phyloP scores from a whole-genome alignment of 2,888 invertebrate genomes.

The Acleris sparsana region DNA sequence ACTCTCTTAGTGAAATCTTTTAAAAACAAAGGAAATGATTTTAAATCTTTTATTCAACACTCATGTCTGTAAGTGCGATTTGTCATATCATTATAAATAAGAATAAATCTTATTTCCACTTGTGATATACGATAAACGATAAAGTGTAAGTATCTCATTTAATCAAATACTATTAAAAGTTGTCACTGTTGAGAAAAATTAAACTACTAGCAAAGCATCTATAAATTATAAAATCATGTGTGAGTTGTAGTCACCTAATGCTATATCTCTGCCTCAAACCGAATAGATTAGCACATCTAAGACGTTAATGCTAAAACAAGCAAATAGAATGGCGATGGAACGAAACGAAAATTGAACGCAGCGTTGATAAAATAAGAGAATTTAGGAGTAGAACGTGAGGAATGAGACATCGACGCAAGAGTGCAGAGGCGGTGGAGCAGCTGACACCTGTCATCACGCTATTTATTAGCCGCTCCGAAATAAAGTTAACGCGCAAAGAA shows the following conservation, averaged over 20 bases:
- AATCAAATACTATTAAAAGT: conserved; percentile 32
- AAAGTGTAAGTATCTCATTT: conserved; percentile 27
- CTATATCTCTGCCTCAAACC: conserved; percentile 40
- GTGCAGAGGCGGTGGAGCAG: conserved; percentile 83
- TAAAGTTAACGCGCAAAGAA: conserved; percentile 81
- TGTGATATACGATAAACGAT: conserved; percentile 18
- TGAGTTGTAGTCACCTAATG: conserved; percentile 38
- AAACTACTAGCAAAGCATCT: conserved; percentile 29
- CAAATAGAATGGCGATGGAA: conserved; percentile 72
- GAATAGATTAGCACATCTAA: conserved; percentile 59
- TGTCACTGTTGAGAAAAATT: conserved; percentile 25
- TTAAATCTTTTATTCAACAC: conserved; percentile 7
- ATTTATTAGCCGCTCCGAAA: conserved; percentile 83
- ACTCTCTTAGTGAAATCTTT: conserved; percentile 27
- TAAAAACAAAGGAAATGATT: conserved; percentile 6
- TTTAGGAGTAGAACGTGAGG: conserved; percentile 81
- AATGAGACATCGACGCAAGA: conserved; percentile 83
- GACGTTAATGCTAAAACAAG: conserved; percentile 66
- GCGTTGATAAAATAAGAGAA: conserved; percentile 83
- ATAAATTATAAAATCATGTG: conserved; percentile 34
- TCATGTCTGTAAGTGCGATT: neutral
- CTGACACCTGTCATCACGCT: conserved; percentile 84
- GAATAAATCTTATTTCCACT: conserved; percentile 14
- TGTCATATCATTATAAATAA: conserved; percentile 21
- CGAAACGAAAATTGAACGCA: conserved; percentile 80